Conservation (phyloP, 2,113 vertebrate genomes). For the Pontoporia blainvillei region DNA sequence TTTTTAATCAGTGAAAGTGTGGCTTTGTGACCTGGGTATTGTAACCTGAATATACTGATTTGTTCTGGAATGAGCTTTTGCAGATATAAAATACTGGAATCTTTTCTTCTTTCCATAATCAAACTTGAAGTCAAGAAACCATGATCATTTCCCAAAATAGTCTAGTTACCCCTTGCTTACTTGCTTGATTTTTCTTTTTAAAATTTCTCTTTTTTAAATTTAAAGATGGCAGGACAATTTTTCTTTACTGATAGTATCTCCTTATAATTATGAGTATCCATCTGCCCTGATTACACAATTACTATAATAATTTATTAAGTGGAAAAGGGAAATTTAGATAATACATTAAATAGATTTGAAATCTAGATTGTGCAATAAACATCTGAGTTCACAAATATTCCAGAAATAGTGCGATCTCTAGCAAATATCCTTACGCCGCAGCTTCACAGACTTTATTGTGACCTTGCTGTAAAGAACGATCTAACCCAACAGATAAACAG, state of each 20-base stretch:
- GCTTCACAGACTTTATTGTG: not conserved
- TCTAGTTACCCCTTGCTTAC: not conserved
- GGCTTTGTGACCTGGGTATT: not conserved
- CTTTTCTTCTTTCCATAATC: not conserved
- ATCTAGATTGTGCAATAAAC: not conserved
- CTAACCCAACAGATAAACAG: constrained; percentile 1
- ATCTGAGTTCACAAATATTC: not conserved
- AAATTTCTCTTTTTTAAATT: not conserved
- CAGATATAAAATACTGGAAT: not conserved
- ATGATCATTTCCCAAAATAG: not conserved
- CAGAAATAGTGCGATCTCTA: not conserved
- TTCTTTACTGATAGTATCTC: not conserved
- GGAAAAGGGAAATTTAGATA: not conserved
- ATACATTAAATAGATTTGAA: not conserved
- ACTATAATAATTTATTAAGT: not conserved
- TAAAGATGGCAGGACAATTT: not conserved
- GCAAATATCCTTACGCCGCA: not conserved
- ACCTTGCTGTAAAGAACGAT: not conserved
- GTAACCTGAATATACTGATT: not conserved
- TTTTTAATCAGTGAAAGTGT: constrained; percentile 37
- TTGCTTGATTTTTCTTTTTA: not conserved
- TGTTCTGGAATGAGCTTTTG: not conserved
- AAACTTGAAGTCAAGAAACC: constrained; percentile 6
- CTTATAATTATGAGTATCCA: not conserved
- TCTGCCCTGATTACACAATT: not conserved